These are phyloP conservation scores for Haliclona indistincta DNA, from an alignment of 37 sponge, comb jelly and placozoan genomes.

Conservation along the genomic window DNA sequence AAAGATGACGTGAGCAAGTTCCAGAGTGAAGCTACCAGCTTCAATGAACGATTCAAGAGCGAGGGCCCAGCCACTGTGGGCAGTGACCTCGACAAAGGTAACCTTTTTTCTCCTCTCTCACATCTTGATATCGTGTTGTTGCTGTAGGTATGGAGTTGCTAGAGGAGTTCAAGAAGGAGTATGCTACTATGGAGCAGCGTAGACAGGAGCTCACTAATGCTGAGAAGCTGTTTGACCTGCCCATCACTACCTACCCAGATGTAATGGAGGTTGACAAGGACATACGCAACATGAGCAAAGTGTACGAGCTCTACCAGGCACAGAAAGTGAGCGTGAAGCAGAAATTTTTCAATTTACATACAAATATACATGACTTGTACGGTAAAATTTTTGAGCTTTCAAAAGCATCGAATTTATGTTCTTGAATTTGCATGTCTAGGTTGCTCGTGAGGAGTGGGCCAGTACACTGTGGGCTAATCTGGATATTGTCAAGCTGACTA, in stretches of 20 bases:
- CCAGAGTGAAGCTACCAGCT: slow-evolving; percentile 47
- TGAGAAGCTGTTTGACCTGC: slow-evolving; percentile 97
- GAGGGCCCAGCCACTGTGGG: slow-evolving; percentile 95
- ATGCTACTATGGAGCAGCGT: slow-evolving; percentile 66
- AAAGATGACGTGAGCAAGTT: slow-evolving; percentile 85
- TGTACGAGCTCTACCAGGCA: slow-evolving; percentile 88
- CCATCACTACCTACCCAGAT: slow-evolving; percentile 88
- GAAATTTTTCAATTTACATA: neutral
- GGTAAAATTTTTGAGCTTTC: neutral
- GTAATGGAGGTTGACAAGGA: slow-evolving; percentile 90
- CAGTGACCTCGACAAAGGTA: slow-evolving; percentile 89
- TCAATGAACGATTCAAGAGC: slow-evolving; percentile 74
- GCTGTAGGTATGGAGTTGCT: slow-evolving; percentile 61
- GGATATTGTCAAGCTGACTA: slow-evolving; percentile 84
- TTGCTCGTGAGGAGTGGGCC: slow-evolving; percentile 97
- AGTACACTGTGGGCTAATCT: slow-evolving; percentile 96
- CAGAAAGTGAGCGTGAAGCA: slow-evolving; percentile 65
- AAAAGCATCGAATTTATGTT: neutral
- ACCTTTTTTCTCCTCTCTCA: neutral
- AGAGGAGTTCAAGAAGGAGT: slow-evolving; percentile 75
- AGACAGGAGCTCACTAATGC: slow-evolving; percentile 95
- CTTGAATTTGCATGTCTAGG: slow-evolving; percentile 41
- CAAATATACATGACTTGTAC: neutral
- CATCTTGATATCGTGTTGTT: neutral
- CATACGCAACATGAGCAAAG: slow-evolving; percentile 64